phyloP scores from a whole-genome alignment of 2,888 invertebrate genomes.

The Dusona sp. region DNA sequence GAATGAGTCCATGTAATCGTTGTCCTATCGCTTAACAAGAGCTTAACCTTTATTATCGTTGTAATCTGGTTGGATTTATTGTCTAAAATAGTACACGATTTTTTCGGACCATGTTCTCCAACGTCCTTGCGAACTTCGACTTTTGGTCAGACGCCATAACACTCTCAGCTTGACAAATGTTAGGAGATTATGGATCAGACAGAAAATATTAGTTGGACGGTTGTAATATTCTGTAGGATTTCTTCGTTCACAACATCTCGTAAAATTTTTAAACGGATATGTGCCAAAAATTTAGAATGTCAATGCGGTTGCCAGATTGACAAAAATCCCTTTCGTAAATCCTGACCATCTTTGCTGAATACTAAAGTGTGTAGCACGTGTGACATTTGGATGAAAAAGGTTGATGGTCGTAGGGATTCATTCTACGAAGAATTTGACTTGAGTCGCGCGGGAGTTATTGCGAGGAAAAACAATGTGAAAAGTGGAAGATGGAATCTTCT shows the following conservation, averaged over 20 bases:
- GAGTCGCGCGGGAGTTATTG: not conserved
- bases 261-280: not conserved
- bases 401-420: not conserved
- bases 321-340: constrained; percentile 7
- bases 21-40: constrained; percentile 4
- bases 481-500: not conserved
- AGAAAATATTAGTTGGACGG: not conserved
- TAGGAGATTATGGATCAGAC: not conserved
- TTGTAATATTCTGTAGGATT: not conserved
- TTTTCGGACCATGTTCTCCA: not conserved
- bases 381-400: not conserved
- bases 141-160: not conserved
- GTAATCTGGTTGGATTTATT: not conserved
- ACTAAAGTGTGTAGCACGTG: constrained; percentile 17
- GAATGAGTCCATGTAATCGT: not conserved
- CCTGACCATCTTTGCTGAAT: constrained; percentile 12
- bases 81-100: not conserved
- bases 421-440: not conserved
- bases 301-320: not conserved
- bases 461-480: not conserved
- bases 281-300: not conserved
- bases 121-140: not conserved
- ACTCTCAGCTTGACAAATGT: constrained; percentile 1
- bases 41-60: constrained; percentile 2
- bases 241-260: not conserved